A percentile compares a stretch with the other conserved stretches of the same genome.
Conservation (phyloP, 2,797 vertebrate genomes). For the Lagocephalus sceleratus region DNA sequence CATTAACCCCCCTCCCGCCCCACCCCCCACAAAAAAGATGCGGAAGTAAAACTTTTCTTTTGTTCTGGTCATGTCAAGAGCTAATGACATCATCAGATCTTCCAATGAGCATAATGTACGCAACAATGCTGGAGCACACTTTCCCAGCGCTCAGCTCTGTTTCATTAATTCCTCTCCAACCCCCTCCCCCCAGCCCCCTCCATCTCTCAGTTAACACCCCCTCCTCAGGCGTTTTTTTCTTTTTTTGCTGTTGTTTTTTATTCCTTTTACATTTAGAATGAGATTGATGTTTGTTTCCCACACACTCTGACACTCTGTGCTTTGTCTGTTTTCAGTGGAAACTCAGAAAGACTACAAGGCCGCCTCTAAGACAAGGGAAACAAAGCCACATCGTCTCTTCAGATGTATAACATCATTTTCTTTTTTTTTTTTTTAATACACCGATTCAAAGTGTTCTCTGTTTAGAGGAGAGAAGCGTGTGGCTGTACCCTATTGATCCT, state of each 20-base stretch:
- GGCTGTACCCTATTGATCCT: conserved; percentile 70
- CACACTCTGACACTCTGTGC: conserved; percentile 44
- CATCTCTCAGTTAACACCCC: conserved; percentile 50
- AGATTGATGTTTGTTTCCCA: conserved; percentile 67
- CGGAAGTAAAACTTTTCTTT: no score
- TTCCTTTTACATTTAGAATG: conserved; percentile 47
- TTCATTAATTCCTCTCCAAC: conserved; percentile 59
- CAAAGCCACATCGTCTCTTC: conserved; percentile 19
- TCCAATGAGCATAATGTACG: not conserved
- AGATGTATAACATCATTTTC: conserved; percentile 12
- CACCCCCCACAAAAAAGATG: no score
- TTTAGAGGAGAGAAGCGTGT: conserved; percentile 36
- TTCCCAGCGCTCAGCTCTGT: conserved; percentile 43
- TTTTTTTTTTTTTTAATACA: conserved; percentile 22
- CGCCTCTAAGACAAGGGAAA: conserved; percentile 6
- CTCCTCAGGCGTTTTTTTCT: conserved; percentile 28
- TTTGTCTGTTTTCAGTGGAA: conserved; percentile 33
- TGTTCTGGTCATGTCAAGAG: no score
- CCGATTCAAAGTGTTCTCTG: conserved; percentile 55
- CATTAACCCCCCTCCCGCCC: no score
- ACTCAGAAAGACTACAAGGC: conserved; percentile 24
- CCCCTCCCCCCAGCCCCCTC: not conserved
- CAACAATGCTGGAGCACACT: conserved; percentile 17
- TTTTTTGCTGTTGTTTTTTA: not conserved
- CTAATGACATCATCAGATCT: conserved; percentile 14